Base-by-base conservation (phyloP, 2,797 vertebrate genomes). In the Enteromius treurensis region DNA sequence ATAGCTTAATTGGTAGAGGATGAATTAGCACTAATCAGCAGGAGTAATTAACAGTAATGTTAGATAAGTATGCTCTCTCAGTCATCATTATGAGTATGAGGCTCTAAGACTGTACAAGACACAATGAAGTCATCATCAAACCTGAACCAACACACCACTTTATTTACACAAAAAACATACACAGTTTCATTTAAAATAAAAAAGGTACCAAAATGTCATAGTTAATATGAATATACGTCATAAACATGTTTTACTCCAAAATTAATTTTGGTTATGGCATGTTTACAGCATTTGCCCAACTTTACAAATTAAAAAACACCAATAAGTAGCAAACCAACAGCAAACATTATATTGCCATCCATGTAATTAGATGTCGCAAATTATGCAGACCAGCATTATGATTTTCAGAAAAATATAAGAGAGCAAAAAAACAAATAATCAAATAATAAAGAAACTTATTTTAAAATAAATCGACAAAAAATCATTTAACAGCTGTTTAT, bases 1-100 rank as follows among this genome's bases (percentile, higher is more conserved):
- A 21, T 78, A 68, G 60, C 86, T 88, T 93, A 91, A 94, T 92
- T 92, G 92, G 89, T 58, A 42, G 85, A 84, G 86, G 90, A 91
- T 91, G 91, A 93, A 89, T 93, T 84, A 89, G 91, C 88, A 86
- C 86, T 92, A 93, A 92, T 92, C 89, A 85, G 87, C 86, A 82
- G 32, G 21, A 79, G 62, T 90, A 90, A 87, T 89, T 92, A 94
- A 93, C 92, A 90, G 90, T 91, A 89, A 92, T 93, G 90, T 88
- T 53, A 78, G 83, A 83, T 89, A 89, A 88, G 71, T 87, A 88
- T 88, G 87, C 40, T 86, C 81, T 88, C 90, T 90, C 79, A 15
- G 34, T 89, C 85, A 91, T 87, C 79, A 85, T 40, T 89, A 84
- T 49, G 45, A 51, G 14, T 26, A 80, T 62, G 1, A 84, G 89